Conservation (phyloP, 2,113 vertebrate genomes). For the Syrmaticus mikado region DNA sequence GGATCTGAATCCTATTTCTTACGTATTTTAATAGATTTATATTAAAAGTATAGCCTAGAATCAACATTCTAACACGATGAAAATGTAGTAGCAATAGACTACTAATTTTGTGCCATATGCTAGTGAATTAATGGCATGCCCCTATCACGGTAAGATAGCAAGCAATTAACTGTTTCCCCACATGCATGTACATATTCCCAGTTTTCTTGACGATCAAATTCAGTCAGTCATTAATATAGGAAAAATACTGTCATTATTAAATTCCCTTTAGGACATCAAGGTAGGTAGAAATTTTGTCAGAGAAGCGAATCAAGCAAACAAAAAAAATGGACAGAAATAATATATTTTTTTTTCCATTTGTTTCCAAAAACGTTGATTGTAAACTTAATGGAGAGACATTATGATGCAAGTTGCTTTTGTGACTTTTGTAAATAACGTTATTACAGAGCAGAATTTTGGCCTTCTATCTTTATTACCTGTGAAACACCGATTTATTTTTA, state of each 20-base stretch:
- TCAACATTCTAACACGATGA: conserved; percentile 10
- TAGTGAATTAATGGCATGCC: conserved; percentile 41
- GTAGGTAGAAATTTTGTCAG: background rate
- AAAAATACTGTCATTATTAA: background rate
- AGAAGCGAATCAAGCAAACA: background rate
- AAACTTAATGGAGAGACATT: background rate
- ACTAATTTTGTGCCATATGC: conserved; percentile 50
- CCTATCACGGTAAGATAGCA: background rate
- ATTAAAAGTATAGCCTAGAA: background rate
- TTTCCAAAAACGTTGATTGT: background rate
- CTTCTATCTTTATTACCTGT: background rate
- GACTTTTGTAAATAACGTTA: background rate
- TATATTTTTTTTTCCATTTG: background rate
- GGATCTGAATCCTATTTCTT: background rate
- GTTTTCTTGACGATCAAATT: background rate
- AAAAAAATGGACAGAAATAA: background rate
- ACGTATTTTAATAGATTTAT: background rate
- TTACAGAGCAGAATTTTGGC: background rate
- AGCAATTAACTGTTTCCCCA: conserved; percentile 26
- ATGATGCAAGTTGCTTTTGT: background rate
- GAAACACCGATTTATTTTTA: background rate
- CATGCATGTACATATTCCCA: background rate
- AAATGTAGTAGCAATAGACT: conserved; percentile 3
- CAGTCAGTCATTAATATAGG: background rate
- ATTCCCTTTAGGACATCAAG: background rate